Conservation (phyloP, 2,797 vertebrate species). For the Nyctalus aviator region DNA sequence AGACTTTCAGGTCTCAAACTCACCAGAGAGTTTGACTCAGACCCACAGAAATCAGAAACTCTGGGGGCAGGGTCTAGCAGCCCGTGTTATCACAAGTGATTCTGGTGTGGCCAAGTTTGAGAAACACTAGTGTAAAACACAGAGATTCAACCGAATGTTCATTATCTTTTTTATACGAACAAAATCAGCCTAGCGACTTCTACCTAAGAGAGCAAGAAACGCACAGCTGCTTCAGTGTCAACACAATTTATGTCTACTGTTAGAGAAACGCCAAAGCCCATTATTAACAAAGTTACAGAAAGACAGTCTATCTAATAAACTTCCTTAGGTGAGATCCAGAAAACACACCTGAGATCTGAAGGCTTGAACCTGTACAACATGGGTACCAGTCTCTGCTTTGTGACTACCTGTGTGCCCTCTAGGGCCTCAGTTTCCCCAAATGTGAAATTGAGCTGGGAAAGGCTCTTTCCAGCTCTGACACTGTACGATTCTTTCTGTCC, state of each 20-base stretch:
- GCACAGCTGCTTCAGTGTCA: background rate
- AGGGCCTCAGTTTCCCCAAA: background rate
- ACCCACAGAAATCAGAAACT: background rate
- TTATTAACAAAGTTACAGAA: constrained; percentile 1
- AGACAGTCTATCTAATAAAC: background rate
- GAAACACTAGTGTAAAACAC: background rate
- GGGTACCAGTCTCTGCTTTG: background rate
- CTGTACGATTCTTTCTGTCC: background rate
- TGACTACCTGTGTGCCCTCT: background rate
- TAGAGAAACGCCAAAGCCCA: constrained; percentile 25
- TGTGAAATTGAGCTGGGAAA: background rate
- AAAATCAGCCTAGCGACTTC: background rate
- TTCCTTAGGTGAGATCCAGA: background rate
- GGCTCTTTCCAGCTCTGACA: background rate
- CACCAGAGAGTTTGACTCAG: background rate
- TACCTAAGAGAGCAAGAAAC: constrained; percentile 40
- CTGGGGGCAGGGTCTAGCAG: background rate
- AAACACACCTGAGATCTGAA: background rate
- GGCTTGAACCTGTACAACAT: background rate
- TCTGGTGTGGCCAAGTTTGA: background rate
- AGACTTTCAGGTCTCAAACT: background rate
- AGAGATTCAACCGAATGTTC: background rate
- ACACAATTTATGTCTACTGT: background rate
- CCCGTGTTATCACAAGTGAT: background rate
- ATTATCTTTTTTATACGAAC: background rate